Conservation (phyloP, 2,888 invertebrate species). For the Eupithecia subfuscata region DNA sequence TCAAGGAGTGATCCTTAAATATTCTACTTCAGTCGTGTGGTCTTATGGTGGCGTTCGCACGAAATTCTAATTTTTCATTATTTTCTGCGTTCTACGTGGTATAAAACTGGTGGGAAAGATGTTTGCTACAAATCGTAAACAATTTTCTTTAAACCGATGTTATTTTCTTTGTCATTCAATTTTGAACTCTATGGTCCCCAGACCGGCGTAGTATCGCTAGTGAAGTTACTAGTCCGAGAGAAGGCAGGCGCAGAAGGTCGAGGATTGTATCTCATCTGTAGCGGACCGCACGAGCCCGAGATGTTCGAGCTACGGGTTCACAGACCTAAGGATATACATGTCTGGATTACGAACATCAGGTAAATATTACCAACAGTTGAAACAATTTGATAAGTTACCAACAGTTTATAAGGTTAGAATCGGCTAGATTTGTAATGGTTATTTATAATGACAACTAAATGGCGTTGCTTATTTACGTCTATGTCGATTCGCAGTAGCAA, state of each 20-base stretch:
- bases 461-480: no score
- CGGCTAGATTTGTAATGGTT: no score
- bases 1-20: no score
- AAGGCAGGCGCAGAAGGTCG: constrained; percentile 96
- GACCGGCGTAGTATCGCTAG: constrained; percentile 96
- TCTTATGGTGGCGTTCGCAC: neutral
- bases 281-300: constrained; percentile 95
- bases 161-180: neutral
- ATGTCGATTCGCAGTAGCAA: no score
- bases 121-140: no score
- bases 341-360: constrained; percentile 95
- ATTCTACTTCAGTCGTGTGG: no score
- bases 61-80: no score
- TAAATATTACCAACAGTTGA: constrained; percentile 53
- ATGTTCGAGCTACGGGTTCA: constrained; percentile 97
- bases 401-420: no score
- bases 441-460: no score
- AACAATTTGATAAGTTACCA: no score
- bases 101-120: no score
- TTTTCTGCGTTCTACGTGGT: no score
- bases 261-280: constrained; percentile 96
- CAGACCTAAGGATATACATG: constrained; percentile 94
- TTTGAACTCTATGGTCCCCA: constrained; percentile 56
- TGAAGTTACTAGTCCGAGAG: constrained; percentile 95
- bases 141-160: neutral